phyloP scores from a whole-genome alignment of 2,797 vertebrate species.

The Enteromius viviparus region DNA sequence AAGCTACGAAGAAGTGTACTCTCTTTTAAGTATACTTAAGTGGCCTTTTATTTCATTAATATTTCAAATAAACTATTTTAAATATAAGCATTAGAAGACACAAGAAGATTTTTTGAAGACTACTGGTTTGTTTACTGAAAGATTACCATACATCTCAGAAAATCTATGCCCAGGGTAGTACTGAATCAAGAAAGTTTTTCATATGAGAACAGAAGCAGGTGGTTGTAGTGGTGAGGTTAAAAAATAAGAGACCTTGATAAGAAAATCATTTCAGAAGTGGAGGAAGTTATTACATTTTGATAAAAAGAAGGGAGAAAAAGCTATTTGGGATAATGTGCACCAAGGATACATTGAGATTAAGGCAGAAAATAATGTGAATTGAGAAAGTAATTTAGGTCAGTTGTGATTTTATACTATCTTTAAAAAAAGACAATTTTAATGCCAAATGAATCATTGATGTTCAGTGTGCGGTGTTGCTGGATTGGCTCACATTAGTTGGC shows the following conservation, averaged over 20 bases:
- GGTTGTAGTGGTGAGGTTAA: background rate
- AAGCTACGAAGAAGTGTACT: background rate
- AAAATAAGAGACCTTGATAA: background rate
- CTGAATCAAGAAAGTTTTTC: background rate
- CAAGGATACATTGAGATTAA: background rate
- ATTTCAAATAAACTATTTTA: background rate
- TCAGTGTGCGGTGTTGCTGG: background rate
- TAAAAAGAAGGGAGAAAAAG: background rate
- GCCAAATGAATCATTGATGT: background rate
- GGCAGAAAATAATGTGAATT: background rate
- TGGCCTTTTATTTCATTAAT: background rate
- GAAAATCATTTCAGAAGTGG: background rate
- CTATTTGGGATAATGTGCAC: background rate
- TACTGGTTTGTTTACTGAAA: background rate
- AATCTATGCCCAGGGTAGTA: background rate
- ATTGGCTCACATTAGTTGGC: conserved; percentile 87
- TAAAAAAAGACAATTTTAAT: background rate
- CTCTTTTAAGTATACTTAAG: background rate
- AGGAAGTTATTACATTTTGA: background rate
- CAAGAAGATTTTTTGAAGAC: background rate
- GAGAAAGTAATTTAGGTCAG: background rate
- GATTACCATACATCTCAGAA: background rate
- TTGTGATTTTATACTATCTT: background rate
- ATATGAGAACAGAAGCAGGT: background rate
- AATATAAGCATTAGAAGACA: background rate